These are phyloP conservation scores for Ptilodon capucinus DNA, from an alignment of 2,888 invertebrate species.

Conservation along the genomic window DNA sequence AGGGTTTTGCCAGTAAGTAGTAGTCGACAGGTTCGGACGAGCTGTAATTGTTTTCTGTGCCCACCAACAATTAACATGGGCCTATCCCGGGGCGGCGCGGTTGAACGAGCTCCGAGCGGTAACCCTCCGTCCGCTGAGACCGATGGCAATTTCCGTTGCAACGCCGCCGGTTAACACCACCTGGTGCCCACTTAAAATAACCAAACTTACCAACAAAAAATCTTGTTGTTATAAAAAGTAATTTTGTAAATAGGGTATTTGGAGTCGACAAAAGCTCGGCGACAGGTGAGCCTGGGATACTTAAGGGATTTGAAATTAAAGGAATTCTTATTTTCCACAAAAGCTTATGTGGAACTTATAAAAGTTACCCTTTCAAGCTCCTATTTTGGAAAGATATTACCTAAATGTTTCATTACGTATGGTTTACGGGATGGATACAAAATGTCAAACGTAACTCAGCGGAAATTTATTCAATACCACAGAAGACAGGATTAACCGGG, in stretches of 20 bases:
- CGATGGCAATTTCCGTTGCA: slow-evolving; percentile 68
- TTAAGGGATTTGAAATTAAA: slow-evolving; percentile 48
- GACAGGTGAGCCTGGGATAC: slow-evolving; percentile 49
- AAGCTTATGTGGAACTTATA: too few relatives aligned
- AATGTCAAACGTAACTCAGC: slow-evolving; percentile 56
- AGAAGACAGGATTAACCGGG: slow-evolving; percentile 71
- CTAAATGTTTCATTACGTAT: neutral
- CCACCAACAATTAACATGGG: slow-evolving; percentile 58
- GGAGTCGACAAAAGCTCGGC: slow-evolving; percentile 29
- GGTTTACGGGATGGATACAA: slow-evolving; percentile 29
- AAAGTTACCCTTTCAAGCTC: too few relatives aligned
- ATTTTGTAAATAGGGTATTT: slow-evolving; percentile 44
- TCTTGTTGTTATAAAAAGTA: slow-evolving; percentile 34
- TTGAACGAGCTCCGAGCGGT: slow-evolving; percentile 44
- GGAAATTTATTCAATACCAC: slow-evolving; percentile 75
- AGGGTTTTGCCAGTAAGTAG: neutral
- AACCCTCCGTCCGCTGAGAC: slow-evolving; percentile 31
- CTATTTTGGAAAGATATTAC: too few relatives aligned
- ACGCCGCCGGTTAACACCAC: slow-evolving; percentile 58
- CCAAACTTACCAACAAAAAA: slow-evolving; percentile 35
- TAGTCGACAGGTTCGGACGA: slow-evolving; percentile 26
- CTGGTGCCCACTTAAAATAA: slow-evolving; percentile 58
- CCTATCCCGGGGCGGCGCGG: slow-evolving; percentile 40
- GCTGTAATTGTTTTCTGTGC: slow-evolving; percentile 65
- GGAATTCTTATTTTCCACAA: slow-evolving; percentile 47